Evolutionary conservation across 2,888 invertebrate species (phyloP), one percentile per base, ranked within the genome.

Genomic region (Cephus nigrinus): DNA sequence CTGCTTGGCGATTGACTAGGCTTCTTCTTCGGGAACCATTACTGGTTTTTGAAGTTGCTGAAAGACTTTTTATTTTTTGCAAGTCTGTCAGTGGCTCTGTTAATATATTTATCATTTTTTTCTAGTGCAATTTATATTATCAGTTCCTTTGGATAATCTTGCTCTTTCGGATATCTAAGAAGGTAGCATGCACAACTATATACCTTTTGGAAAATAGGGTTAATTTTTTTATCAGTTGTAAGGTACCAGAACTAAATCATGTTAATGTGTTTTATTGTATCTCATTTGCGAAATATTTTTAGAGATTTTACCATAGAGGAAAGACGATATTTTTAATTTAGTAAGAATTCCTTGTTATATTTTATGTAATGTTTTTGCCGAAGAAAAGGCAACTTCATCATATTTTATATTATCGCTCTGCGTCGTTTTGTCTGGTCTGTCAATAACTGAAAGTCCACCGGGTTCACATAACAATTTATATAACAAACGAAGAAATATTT

Each of bases 1-100:
- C 78, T 74, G 75, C 69, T 69, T 73, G 77, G 73, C 40, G 75
- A 79, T 77, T 32, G 74, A 74, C 74, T 75, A 36, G 23, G 23
- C 5, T 55, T 55, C 55, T 9, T 55, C 55, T 55, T 55, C 9
- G 23, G 55, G 55, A 55, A 55, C 23, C 9, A 9, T 55, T 23
- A 55, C 1, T 55, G 55, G 9, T 55, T 55, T 55, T 55, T 9
- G 55, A 15, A 55, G 2, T 23, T 55, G 23, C 5, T 23, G 55
- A 55, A 55, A 1, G 23, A 55, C 9, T 23, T 40, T 40, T 55
- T 55, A 5, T 9, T 23, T 23, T 5, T 9, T 55, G 9, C 23
- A 55, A 55, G 9, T 55, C 55, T 55, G 23, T 55, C 23, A 55
- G 9, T 55, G 55, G 9, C 23, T 40, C 4, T 5, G 40, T 55